Conservation (phyloP, 2,113 vertebrate genomes). For the Phalacrocorax pelagicus region DNA sequence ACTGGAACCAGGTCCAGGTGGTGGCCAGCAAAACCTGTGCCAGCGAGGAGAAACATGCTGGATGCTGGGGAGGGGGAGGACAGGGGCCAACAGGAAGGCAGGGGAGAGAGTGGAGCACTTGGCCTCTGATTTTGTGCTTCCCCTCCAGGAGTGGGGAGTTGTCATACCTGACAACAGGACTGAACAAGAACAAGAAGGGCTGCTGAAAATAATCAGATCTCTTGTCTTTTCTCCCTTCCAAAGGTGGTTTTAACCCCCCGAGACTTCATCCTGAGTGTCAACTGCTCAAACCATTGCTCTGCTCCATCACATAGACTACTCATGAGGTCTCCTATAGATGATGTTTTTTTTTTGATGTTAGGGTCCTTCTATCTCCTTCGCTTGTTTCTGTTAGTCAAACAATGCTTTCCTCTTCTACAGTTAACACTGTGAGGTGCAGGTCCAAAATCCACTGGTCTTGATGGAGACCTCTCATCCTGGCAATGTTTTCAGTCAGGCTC, state of each 20-base stretch:
- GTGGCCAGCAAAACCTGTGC: not conserved
- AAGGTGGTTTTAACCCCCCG: not conserved
- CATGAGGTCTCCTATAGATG: not conserved
- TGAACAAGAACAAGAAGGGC: not conserved
- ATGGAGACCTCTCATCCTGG: not conserved
- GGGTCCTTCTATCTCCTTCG: not conserved
- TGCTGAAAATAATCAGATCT: not conserved
- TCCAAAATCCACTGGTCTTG: not conserved
- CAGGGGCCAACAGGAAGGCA: not conserved
- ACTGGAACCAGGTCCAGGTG: not conserved
- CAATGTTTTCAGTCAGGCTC: not conserved
- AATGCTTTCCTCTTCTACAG: not conserved
- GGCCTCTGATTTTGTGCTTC: not conserved
- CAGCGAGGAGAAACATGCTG: not conserved
- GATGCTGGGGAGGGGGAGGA: not conserved
- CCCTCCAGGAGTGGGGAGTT: not conserved
- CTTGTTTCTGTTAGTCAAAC: not conserved
- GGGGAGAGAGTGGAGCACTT: accelerated
- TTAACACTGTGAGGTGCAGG: not conserved
- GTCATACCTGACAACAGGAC: not conserved
- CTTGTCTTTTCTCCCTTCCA: not conserved
- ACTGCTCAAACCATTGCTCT: not conserved
- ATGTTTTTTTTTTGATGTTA: not conserved
- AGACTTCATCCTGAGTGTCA: not conserved
- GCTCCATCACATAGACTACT: not conserved